These are phyloP conservation scores for Labia minor DNA, from an alignment of 2,888 invertebrate genomes.

Conservation along the genomic window DNA sequence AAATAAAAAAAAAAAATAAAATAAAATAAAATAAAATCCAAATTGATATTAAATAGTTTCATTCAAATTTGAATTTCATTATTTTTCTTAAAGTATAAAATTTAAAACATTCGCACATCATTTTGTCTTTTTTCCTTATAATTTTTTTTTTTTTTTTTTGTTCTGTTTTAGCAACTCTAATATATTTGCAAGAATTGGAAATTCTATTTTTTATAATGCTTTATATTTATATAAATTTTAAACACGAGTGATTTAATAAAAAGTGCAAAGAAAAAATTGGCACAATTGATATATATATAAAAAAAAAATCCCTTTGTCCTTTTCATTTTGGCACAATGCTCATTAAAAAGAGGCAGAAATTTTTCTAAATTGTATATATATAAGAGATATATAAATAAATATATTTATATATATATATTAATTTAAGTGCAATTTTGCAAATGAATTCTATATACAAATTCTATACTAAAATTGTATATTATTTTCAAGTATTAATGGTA, in stretches of 20 bases:
- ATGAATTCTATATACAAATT: not conserved
- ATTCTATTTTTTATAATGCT: not conserved
- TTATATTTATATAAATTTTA: not conserved
- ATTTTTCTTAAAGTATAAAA: conserved; percentile 4
- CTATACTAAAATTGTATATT: not conserved
- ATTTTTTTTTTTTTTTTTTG: too few species aligned
- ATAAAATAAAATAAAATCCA: too few species aligned
- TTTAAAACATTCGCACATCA: not conserved
- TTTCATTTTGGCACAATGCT: not conserved
- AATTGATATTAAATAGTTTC: too few species aligned
- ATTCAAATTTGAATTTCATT: too few species aligned
- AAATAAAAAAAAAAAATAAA: too few species aligned
- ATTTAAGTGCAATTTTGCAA: not conserved
- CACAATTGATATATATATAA: conserved; percentile 3
- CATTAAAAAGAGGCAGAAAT: too few species aligned
- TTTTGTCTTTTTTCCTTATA: not conserved
- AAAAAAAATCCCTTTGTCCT: not conserved
- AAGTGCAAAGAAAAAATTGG: not conserved
- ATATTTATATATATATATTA: not conserved
- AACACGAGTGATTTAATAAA: not conserved
- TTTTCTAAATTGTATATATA: too few species aligned
- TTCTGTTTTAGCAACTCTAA: not conserved
- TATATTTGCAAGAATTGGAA: not conserved
- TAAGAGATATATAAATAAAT: not conserved
- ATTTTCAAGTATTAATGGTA: too few species aligned